phyloP scores from a whole-genome alignment of 2,888 invertebrate species.

The Drosophila subquinaria region DNA sequence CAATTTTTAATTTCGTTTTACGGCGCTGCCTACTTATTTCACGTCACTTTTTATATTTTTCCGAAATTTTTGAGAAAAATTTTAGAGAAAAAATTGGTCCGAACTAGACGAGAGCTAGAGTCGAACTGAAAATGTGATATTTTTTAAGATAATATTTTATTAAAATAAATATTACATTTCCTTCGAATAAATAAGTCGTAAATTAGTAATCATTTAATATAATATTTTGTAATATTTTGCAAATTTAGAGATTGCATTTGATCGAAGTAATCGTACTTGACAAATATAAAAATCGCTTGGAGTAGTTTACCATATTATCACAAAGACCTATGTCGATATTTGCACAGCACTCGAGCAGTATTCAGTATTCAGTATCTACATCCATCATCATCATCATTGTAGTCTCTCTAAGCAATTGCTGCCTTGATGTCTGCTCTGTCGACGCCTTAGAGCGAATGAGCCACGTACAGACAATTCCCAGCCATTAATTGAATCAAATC shows the following conservation, averaged over 20 bases:
- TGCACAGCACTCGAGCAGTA: constrained; percentile 41
- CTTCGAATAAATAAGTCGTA: too few relatives aligned
- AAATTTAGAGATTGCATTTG: background rate
- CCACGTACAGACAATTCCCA: constrained; percentile 75
- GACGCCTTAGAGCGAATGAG: constrained; percentile 20
- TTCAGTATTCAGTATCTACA: constrained; percentile 23
- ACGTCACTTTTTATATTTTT: too few relatives aligned
- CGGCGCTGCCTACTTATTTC: too few relatives aligned
- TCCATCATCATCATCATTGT: constrained; percentile 15
- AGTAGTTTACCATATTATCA: constrained; percentile 19
- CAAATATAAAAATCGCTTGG: background rate
- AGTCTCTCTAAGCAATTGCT: constrained; percentile 9
- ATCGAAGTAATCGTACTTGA: background rate
- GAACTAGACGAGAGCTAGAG: too few relatives aligned
- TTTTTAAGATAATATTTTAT: too few relatives aligned
- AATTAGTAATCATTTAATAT: too few relatives aligned
- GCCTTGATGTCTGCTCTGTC: constrained; percentile 29
- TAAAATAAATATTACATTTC: too few relatives aligned
- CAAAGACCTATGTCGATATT: constrained; percentile 25
- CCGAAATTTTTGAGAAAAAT: too few relatives aligned
- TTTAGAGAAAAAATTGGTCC: too few relatives aligned
- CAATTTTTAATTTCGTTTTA: too few relatives aligned
- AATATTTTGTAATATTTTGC: background rate
- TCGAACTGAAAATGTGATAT: too few relatives aligned
- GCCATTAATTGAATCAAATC: constrained; percentile 82